Evolutionary conservation across 2,113 vertebrate species (phyloP).

Genomic region (Chloropsis hardwickii): DNA sequence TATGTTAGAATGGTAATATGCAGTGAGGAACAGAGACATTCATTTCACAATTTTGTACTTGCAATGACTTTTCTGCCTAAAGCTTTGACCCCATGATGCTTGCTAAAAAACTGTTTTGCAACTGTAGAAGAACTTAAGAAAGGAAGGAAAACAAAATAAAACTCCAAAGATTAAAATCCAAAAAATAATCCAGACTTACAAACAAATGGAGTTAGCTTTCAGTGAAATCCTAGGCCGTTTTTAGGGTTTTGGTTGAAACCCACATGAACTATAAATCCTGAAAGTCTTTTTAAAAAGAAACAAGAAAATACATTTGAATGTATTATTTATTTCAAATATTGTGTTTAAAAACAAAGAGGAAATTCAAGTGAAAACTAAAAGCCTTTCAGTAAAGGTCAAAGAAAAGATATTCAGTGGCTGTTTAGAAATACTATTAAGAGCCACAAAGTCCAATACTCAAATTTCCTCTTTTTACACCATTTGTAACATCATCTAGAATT

Average conservation of each 20-base stretch:
- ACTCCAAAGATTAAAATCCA: not conserved
- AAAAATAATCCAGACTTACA: not conserved
- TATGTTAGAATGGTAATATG: not conserved
- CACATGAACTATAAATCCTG: not conserved
- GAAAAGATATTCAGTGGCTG: rapidly evolving
- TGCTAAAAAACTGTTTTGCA: not conserved
- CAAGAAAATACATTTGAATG: not conserved
- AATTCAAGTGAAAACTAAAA: not conserved
- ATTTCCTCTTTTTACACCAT: not conserved
- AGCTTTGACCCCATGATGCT: not conserved
- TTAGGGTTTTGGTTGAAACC: not conserved
- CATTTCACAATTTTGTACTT: not conserved
- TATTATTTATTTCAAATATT: not conserved
- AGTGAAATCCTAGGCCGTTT: not conserved
- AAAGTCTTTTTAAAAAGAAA: not conserved
- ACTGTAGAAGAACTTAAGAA: not conserved
- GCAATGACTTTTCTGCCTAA: not conserved
- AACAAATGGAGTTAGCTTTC: not conserved
- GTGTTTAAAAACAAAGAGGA: not conserved
- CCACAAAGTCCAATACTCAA: not conserved
- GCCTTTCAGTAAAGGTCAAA: not conserved
- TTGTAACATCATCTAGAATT: not conserved
- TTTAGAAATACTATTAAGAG: not conserved
- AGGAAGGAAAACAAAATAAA: not conserved
- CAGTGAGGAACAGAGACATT: not conserved